Base-by-base conservation (phyloP, 23 tunicate species). In the Halocynthia aurantium region DNA sequence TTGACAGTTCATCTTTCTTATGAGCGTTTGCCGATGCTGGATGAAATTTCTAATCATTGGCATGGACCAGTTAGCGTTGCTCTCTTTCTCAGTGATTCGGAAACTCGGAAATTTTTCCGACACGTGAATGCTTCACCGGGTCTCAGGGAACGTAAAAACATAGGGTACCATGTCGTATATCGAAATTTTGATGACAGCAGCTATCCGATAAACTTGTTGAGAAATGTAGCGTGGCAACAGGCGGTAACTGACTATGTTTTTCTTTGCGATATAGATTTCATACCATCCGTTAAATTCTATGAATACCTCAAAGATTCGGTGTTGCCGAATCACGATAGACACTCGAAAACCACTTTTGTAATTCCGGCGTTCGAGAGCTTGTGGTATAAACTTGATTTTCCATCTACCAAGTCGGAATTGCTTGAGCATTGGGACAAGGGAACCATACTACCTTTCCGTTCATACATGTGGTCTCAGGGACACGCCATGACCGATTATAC, bases 311-410 rank as follows among this genome's bases (percentile, higher is more conserved):
- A 51, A 10, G 80, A 62, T 21, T 69, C 76, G 62, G 21, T 74
- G n/a, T 54, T 89, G 5, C 15, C 83, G 5, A 31, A 73, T 9
- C 21, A 52, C 8, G 17, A 10, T 8, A 75, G 52, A 12, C 12
- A 72, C 8, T 44, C 61, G 13, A 58, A 81, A 71, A 69, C 71
- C 15, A 91, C 87, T 13, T 91, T 50, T 22, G 70, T 91, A 54
- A 72, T 91, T 22, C 91, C 97, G 7, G 97, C 97, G 6, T 91
- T 85, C 81, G 97, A 91, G 61, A 91, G 81, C 57, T 64, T 85
- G 50, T 77, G 66, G 82, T 81, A 85, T 56, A 81, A 83, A n/a
- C 76, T 61, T 65, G 64, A 72, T 58, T 72, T 85, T 76, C 97
- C 97, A 40, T 22, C 61, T 21, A 85, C 86, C 13, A 91, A 91